Conservation (phyloP, 2,113 vertebrate species). For the Excalfactoria chinensis region DNA sequence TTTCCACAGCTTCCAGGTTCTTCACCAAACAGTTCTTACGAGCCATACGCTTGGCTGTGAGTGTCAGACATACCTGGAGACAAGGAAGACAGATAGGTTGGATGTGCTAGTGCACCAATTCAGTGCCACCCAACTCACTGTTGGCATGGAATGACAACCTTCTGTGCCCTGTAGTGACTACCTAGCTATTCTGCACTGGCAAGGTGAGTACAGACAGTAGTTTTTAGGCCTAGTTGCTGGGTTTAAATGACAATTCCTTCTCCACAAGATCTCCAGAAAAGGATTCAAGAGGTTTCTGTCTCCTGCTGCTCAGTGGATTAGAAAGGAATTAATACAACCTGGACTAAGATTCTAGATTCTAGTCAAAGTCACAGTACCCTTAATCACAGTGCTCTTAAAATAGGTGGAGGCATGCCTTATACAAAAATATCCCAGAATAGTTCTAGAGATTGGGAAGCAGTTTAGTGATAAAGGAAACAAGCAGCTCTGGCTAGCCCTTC, state of each 20-base stretch:
- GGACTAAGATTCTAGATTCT: neutral
- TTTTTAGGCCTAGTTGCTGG: neutral
- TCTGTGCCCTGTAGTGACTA: neutral
- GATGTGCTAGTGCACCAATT: neutral
- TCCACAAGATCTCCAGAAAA: neutral
- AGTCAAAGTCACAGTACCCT: neutral
- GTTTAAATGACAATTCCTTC: neutral
- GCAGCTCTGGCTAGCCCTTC: neutral
- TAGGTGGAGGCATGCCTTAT: neutral
- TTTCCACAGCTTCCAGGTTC: slow-evolving; percentile 85
- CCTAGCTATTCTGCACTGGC: neutral
- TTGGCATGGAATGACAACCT: neutral
- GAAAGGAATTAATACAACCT: neutral
- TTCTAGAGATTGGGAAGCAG: neutral
- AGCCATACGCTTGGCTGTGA: slow-evolving; percentile 86
- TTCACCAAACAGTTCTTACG: slow-evolving; percentile 86
- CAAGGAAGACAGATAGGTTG: neutral
- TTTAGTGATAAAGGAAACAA: neutral
- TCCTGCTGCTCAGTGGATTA: neutral
- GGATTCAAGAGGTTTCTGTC: neutral
- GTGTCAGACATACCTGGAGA: slow-evolving; percentile 81
- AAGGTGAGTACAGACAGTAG: neutral
- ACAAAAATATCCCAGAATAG: neutral
- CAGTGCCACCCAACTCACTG: neutral
- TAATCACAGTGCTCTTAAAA: neutral